These are phyloP conservation scores for Rapana venosa DNA, from an alignment of 2,888 invertebrate genomes.

Conservation along the genomic window DNA sequence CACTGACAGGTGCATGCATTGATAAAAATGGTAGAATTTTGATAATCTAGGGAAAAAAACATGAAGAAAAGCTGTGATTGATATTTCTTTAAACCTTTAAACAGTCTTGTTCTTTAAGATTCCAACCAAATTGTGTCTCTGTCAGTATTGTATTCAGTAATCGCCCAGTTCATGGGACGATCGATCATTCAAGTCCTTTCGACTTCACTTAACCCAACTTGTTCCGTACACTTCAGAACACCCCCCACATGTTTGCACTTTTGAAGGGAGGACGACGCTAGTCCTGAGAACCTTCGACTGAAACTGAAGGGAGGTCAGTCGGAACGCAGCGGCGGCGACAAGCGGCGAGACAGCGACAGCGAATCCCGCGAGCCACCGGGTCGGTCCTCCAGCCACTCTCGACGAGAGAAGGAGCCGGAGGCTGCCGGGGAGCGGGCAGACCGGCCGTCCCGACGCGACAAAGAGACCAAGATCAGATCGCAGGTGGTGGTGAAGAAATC, in stretches of 20 bases:
- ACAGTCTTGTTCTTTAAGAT: no score
- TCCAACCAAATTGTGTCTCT: no score
- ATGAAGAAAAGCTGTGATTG: not conserved
- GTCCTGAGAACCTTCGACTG: slow-evolving; percentile 63
- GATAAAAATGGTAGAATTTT: no score
- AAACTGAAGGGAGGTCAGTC: slow-evolving; percentile 58
- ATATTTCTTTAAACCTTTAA: not conserved
- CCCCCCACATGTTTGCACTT: no score
- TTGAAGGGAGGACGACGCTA: slow-evolving; percentile 58
- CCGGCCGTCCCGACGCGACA: slow-evolving; percentile 53
- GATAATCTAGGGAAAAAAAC: not conserved
- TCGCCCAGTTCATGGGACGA: no score
- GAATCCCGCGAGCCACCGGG: slow-evolving; percentile 45
- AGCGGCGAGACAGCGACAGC: slow-evolving; percentile 59
- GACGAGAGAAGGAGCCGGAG: slow-evolving; percentile 56
- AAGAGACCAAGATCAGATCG: slow-evolving; percentile 59
- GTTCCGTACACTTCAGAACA: no score
- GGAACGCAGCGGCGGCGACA: slow-evolving; percentile 45
- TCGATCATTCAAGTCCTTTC: no score
- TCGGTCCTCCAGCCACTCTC: slow-evolving; percentile 47
- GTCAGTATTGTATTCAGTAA: no score
- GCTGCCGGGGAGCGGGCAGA: slow-evolving; percentile 37
- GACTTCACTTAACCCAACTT: no score
- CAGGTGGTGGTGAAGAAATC: slow-evolving; percentile 60
- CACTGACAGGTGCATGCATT: no score